Percentiles rank a stretch among this genome's conserved stretches.
Evolutionary conservation across 1,140 invertebrate species (phyloP).

Genomic region (Psilanteris sp.): DNA sequence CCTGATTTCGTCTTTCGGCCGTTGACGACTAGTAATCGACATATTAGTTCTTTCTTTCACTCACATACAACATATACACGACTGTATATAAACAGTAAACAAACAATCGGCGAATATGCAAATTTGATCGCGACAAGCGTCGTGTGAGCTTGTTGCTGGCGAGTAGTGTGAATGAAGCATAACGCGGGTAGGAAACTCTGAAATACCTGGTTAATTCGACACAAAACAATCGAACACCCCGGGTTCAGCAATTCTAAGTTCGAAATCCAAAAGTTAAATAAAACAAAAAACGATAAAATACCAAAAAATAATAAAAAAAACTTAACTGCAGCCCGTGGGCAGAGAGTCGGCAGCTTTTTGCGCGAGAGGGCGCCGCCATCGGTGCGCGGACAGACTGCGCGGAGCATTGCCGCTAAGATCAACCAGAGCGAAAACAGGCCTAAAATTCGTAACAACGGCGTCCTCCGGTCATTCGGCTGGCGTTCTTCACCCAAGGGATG

Average conservation of each 20-base stretch:
- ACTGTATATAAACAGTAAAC: slow-evolving; percentile 55
- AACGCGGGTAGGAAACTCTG: slow-evolving; percentile 81
- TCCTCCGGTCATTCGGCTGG: slow-evolving; percentile 24
- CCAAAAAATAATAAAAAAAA: slow-evolving; percentile 19
- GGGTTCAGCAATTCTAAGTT: slow-evolving; percentile 68
- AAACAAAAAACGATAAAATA: slow-evolving; percentile 64
- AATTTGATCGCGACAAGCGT: slow-evolving; percentile 33
- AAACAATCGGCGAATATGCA: slow-evolving; percentile 42
- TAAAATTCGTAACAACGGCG: slow-evolving; percentile 32
- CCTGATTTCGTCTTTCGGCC: slow-evolving; percentile 77
- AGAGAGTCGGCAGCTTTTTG: not conserved
- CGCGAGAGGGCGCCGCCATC: slow-evolving; percentile 5
- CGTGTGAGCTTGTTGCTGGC: slow-evolving; percentile 72
- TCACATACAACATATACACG: slow-evolving; percentile 36
- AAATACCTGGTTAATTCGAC: slow-evolving; percentile 65
- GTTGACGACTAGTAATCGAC: slow-evolving; percentile 57
- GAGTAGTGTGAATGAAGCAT: slow-evolving; percentile 79
- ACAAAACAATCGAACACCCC: slow-evolving; percentile 61
- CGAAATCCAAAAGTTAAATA: slow-evolving; percentile 65
- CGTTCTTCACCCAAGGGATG: slow-evolving; percentile 38
- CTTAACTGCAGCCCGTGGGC: slow-evolving; percentile 34
- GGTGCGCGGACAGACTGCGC: slow-evolving; percentile 43
- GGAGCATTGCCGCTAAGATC: slow-evolving; percentile 15
- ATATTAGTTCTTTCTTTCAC: slow-evolving; percentile 43
- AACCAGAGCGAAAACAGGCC: slow-evolving; percentile 40